These are phyloP conservation scores for Gyps fulvus DNA, from an alignment of 2,113 vertebrate species.

Conservation along the genomic window DNA sequence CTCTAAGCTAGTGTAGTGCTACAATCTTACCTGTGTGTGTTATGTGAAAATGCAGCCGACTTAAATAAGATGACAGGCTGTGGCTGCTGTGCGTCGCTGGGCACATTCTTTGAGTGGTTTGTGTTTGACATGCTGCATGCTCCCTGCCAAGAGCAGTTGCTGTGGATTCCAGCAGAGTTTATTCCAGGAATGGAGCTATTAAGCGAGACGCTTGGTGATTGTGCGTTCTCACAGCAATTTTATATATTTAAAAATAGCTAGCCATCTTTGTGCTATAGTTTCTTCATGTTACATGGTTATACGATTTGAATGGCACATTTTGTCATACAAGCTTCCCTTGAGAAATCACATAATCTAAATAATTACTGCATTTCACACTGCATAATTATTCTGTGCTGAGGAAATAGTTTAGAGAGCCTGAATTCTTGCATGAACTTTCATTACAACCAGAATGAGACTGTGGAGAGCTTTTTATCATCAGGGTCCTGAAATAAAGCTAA, in stretches of 20 bases:
- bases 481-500: not conserved
- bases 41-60: fast-evolving
- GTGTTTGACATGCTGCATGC: not conserved
- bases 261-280: not conserved
- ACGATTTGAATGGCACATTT: not conserved
- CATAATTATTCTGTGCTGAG: not conserved
- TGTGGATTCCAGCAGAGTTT: not conserved
- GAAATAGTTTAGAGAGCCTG: not conserved
- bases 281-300: not conserved
- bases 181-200: not conserved
- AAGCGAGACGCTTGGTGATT: not conserved
- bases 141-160: not conserved
- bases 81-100: not conserved
- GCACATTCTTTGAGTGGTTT: not conserved
- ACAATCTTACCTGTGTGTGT: not conserved
- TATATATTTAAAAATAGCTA: not conserved
- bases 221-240: not conserved
- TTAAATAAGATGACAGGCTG: not conserved
- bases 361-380: slow-evolving; percentile 37
- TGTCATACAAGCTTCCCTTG: not conserved
- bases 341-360: not conserved
- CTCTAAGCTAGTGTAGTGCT: fast-evolving
- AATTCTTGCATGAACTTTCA: not conserved
- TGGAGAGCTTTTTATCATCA: not conserved
- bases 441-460: not conserved